These are phyloP conservation scores for Nothobranchius kuhntae DNA, from an alignment of 2,113 vertebrate genomes.

Conservation along the genomic window DNA sequence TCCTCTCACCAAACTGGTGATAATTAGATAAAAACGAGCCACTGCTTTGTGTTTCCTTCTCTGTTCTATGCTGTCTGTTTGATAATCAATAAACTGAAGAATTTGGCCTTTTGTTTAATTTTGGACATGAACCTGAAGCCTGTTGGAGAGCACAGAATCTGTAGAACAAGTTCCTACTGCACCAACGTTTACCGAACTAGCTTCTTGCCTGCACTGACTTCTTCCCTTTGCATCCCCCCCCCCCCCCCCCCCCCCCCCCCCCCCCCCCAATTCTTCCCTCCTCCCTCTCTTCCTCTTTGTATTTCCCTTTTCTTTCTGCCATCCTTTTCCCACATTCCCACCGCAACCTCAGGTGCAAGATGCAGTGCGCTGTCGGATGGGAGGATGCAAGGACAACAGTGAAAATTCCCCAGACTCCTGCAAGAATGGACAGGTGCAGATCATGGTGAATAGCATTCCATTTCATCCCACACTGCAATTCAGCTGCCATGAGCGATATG, in stretches of 20 bases:
- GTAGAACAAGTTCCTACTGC: constrained; percentile 17
- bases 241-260: constrained; percentile 8
- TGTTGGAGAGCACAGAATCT: constrained; percentile 6
- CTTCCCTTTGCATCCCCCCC: constrained; percentile 37
- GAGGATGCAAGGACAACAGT: constrained; percentile 94
- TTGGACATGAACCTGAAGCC: constrained; percentile 5
- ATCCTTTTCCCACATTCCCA: background rate
- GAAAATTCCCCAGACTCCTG: constrained; percentile 98
- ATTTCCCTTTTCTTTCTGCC: constrained; percentile 16
- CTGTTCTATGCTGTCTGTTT: constrained; percentile 18
- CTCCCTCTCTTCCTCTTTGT: background rate
- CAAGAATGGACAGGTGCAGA: constrained; percentile 99
- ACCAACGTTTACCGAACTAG: constrained; percentile 34
- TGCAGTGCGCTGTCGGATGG: constrained; percentile 95
- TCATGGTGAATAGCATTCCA: constrained; percentile 93
- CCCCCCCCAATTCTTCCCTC: background rate
- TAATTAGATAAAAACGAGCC: too few species aligned
- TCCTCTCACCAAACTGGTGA: too few species aligned
- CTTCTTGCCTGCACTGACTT: constrained; percentile 39
- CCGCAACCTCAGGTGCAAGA: constrained; percentile 88
- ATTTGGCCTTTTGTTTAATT: background rate
- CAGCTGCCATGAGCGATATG: constrained; percentile 17
- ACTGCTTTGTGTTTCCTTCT: too few species aligned
- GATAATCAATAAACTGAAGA: constrained; percentile 19
- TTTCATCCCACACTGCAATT: constrained; percentile 64